Evolutionary conservation across 2,888 invertebrate genomes (phyloP), one percentile per base, ranked within the genome.

Genomic region (Disparrhopalites patrizii): DNA sequence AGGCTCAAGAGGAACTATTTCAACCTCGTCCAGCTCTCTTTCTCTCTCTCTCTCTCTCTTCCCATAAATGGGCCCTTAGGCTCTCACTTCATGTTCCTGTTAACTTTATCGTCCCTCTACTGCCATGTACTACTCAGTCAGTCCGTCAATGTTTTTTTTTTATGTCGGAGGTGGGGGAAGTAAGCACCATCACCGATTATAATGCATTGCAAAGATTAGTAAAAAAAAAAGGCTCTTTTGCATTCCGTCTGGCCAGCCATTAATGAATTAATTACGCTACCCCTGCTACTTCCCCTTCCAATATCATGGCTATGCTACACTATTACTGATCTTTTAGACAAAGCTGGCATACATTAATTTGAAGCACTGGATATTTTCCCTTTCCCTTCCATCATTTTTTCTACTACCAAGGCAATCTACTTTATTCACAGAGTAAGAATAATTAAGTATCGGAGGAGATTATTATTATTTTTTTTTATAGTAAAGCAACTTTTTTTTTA

Each of bases 21-120:
- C 51, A 54, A 55, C 25, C n/a, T n/a, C n/a, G n/a, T n/a, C n/a
- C 43, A 54, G 28, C 43, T 40, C 47, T 65, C 40, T 68, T 54
- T 66, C 66, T 62, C 60, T 66, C 61, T 65, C 62, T 69, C 54
- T 52, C 28, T 64, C 65, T 66, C 25, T 56, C 54, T 56, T 33
- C 56, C 63, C 63, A 50, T 51, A 63, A 63, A 56, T 56, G 63
- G 56, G 25, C 55, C 55, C 55, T 25, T 5, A 10, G 55, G 56
- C 63, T 27, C 51, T 25, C 20, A 30, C 33, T 51, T 51, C 28
- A 54, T 56, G 43, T 63, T 50, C 50, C 31, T 50, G 31, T 61
- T 61, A 61, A 50, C 61, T 61, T 61, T 61, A 61, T 61, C 61
- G 13, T 31, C 13, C 15, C 18, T 25, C 10, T 61, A 50, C 31